phyloP scores from a whole-genome alignment of 1,140 invertebrate genomes.

The Drosophila trapezifrons region DNA sequence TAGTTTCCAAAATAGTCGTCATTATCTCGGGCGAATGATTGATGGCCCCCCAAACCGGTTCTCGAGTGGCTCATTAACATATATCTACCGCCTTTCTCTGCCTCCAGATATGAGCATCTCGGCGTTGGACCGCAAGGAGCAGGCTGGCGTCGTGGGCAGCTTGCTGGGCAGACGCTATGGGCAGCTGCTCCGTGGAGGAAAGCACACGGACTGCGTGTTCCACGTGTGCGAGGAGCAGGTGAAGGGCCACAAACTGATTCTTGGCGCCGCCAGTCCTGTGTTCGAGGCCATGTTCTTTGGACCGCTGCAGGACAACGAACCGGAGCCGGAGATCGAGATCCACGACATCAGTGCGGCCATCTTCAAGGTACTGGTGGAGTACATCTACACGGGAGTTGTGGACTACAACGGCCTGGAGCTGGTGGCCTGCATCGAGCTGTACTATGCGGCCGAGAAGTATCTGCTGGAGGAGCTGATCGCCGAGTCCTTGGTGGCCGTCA shows the following conservation, averaged over 20 bases:
- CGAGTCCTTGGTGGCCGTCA: conserved; percentile 61
- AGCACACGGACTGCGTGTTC: conserved; percentile 79
- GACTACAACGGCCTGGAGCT: conserved; percentile 63
- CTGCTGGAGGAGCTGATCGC: conserved; percentile 71
- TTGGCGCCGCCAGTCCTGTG: conserved; percentile 89
- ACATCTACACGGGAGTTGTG: conserved; percentile 71
- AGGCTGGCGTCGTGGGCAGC: conserved; percentile 19
- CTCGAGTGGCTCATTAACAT: conserved; percentile 4
- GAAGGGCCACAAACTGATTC: conserved; percentile 87
- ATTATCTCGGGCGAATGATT: conserved; percentile 24
- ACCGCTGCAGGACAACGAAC: conserved; percentile 85
- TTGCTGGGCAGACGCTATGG: conserved; percentile 66
- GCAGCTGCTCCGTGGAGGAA: conserved; percentile 63
- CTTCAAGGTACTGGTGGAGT: conserved; percentile 71
- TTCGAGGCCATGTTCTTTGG: conserved; percentile 91
- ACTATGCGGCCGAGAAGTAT: conserved; percentile 83
- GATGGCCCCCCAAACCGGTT: conserved; percentile 49
- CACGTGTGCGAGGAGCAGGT: conserved; percentile 66
- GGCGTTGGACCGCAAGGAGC: conserved; percentile 59
- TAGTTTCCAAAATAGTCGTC: conserved; percentile 28
- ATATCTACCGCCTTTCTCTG: conserved; percentile 29
- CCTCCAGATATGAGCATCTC: conserved; percentile 51
- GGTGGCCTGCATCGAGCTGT: conserved; percentile 76
- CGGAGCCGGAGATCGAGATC: conserved; percentile 72
- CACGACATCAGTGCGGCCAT: conserved; percentile 74